These are phyloP conservation scores for Ianthella basta DNA, from an alignment of 37 sponge, comb jelly and placozoan genomes.

Conservation along the genomic window DNA sequence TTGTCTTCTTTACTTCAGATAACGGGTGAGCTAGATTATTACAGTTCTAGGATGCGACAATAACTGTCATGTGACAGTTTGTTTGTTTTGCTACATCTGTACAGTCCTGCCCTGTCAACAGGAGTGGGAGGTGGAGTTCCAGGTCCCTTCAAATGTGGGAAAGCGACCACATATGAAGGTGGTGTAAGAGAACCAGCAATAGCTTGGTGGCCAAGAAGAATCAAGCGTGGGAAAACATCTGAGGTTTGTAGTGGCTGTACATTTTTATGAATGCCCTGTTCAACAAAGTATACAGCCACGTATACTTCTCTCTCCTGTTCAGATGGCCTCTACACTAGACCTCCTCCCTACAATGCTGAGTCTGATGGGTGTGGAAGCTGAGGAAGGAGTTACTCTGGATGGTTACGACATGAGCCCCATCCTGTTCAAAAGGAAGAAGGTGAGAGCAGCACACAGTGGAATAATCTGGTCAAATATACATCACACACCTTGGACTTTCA, in stretches of 20 bases:
- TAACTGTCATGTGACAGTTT: no score
- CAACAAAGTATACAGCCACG: no score
- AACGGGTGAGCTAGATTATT: constrained; percentile 71
- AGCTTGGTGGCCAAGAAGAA: constrained; percentile 75
- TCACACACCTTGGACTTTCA: no score
- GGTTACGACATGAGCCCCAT: constrained; percentile 59
- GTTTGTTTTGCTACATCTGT: no score
- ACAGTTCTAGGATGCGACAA: constrained; percentile 67
- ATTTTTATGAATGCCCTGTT: no score
- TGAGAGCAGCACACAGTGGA: no score
- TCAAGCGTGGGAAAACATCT: constrained; percentile 54
- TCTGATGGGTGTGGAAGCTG: constrained; percentile 22
- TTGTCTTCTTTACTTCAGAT: constrained; percentile 67
- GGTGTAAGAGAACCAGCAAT: constrained; percentile 71
- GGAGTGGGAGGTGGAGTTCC: constrained; percentile 43
- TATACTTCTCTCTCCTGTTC: neutral
- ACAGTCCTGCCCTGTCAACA: no score
- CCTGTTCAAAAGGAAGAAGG: constrained; percentile 34
- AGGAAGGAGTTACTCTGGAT: constrained; percentile 43
- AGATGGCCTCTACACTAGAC: constrained; percentile 54
- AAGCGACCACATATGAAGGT: constrained; percentile 74
- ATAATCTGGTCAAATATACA: no score
- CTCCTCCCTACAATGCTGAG: constrained; percentile 47
- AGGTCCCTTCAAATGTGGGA: constrained; percentile 72
- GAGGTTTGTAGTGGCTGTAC: constrained; percentile 13